Base-by-base conservation (phyloP, 2,797 vertebrate species). In the Tympanoctomys barrerae region DNA sequence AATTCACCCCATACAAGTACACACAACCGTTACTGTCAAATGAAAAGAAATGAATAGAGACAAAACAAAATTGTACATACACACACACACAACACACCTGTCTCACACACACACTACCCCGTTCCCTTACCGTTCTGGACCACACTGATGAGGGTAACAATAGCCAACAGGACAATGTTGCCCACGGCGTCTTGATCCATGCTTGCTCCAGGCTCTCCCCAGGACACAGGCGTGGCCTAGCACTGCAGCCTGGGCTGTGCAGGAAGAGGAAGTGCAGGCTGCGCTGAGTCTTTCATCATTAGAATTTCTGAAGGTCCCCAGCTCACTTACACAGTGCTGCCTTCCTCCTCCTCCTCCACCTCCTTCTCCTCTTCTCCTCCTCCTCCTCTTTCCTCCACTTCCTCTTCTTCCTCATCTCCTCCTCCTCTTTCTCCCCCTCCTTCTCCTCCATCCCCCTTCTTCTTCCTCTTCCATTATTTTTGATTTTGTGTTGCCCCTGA, bases 131-230 rank as follows among this genome's bases (percentile, higher is more conserved):
- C 99, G 0, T 99, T 99, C 98, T 99, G 99, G 80, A 99, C 86
- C 3, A 99, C 99, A 0, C 99, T 99, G 98, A 99, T 96, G 88
- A 99, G 98, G 24, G 99, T 99, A 96, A 99, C 98, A 0, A 99
- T 98, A 94, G 98, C 99, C 61, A 99, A 97, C 26, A 99, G 98
- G 96, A 99, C 99, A 52, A 99, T 96, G 42, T 99, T 98, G 57
- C 99, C 99, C 97, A 99, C 94, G 36, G 99, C 97, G 36, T 97
- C 98, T n/a, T 98, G 97, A 28, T 99, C 98, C 99, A 99, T 99
- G 97, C 87, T 98, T 54, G 3, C 12, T 77, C 77, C 0, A 0
- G 84, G 70, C 80, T 90, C 86, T 36, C 49, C 14, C 0, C 92
- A 36, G 73, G 42, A 82, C 89, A 97, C 0, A 1, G 86, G 82